phyloP scores from a whole-genome alignment of 2,888 invertebrate species.

The Congeria kusceri region DNA sequence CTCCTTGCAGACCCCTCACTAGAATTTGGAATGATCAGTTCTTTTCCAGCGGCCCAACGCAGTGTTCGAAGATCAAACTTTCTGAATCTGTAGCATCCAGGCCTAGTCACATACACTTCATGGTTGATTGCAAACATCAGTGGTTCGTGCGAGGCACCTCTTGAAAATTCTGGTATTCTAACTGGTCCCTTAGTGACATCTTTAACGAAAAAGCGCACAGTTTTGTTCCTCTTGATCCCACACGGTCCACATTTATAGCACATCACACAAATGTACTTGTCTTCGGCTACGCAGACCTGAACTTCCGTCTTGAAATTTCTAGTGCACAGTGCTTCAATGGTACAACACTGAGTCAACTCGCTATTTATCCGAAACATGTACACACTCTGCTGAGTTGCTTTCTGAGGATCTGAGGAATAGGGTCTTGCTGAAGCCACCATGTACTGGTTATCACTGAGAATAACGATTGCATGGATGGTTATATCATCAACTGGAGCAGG shows the following conservation, averaged over 20 bases:
- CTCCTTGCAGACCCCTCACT: conserved; percentile 54
- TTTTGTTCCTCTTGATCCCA: conserved; percentile 31
- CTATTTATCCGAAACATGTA: conserved; percentile 64
- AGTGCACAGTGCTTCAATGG: conserved; percentile 64
- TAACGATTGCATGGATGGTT: conserved; percentile 59
- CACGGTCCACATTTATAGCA: conserved; percentile 64
- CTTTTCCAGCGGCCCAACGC: conserved; percentile 59
- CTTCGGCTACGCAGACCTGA: conserved; percentile 55
- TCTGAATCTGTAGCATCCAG: conserved; percentile 63
- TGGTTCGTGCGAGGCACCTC: conserved; percentile 61
- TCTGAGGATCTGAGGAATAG: conserved; percentile 11
- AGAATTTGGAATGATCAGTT: conserved; percentile 59
- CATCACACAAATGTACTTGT: conserved; percentile 67
- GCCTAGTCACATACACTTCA: conserved; percentile 65
- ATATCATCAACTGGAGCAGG: conserved; percentile 63
- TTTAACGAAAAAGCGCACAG: conserved; percentile 61
- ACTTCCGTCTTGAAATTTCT: conserved; percentile 64
- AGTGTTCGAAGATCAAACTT: conserved; percentile 59
- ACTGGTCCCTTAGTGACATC: conserved; percentile 48
- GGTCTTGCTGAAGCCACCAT: conserved; percentile 61
- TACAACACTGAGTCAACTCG: conserved; percentile 55
- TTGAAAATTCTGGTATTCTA: conserved; percentile 57
- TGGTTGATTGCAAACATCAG: conserved; percentile 63
- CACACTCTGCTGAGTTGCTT: conserved; percentile 50
- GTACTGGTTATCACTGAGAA: conserved; percentile 64